Conservation (phyloP, 1,140 invertebrate species). For the Diuraphis noxia region DNA sequence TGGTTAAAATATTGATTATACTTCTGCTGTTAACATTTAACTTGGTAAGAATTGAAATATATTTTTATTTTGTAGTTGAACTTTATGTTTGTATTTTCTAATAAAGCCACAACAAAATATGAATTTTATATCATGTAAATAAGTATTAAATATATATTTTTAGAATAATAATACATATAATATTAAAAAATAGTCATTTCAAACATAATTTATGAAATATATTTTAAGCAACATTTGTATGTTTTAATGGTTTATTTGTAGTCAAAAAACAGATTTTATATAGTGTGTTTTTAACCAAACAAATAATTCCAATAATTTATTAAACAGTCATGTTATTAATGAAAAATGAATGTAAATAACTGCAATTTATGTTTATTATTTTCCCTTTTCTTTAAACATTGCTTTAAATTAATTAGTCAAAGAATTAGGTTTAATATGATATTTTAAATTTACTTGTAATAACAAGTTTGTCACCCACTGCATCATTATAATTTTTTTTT, state of each 20-base stretch:
- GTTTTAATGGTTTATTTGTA: conserved; percentile 35
- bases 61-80: conserved; percentile 24
- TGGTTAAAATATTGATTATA: conserved; percentile 70
- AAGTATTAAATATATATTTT: conserved; percentile 45
- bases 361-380: conserved; percentile 20
- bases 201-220: conserved; percentile 33
- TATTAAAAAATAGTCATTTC: conserved; percentile 43
- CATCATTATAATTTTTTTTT: conserved; percentile 31
- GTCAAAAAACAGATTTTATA: conserved; percentile 29
- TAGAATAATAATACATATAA: conserved; percentile 37
- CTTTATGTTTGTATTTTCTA: conserved; percentile 39
- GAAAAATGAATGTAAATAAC: neutral
- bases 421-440: neutral
- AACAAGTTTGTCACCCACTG: neutral
- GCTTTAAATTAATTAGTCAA: neutral
- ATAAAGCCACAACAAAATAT: conserved; percentile 36
- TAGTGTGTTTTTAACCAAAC: conserved; percentile 20
- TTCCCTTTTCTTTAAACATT: neutral
- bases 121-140: conserved; percentile 44
- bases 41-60: conserved; percentile 25
- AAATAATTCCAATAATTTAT: conserved; percentile 47
- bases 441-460: conserved; percentile 11
- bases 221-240: neutral
- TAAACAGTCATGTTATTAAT: conserved; percentile 25
- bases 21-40: neutral